Percentiles rank a stretch among this genome's conserved stretches.
These are phyloP conservation scores for Toxotes lorentzi DNA, from an alignment of 2,797 vertebrate species.

Conservation along the genomic window DNA sequence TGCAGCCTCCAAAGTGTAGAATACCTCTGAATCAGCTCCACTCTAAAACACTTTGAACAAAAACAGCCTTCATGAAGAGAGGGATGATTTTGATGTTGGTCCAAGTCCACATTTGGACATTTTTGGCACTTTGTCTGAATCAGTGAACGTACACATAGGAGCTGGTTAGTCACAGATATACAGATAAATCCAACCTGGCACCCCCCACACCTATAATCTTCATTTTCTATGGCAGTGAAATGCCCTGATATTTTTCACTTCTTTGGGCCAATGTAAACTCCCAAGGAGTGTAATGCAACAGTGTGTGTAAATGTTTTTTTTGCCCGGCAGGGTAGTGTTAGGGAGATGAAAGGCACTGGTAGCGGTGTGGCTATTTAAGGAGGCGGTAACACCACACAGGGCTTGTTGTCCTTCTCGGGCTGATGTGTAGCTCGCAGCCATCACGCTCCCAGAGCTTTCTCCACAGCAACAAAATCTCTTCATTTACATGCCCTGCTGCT, in stretches of 20 bases:
- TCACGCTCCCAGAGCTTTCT: slow-evolving; percentile 27
- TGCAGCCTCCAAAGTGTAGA: too few relatives aligned
- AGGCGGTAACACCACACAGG: slow-evolving; percentile 9
- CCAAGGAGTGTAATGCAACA: neutral
- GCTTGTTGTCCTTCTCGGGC: slow-evolving; percentile 19
- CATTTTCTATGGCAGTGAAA: neutral
- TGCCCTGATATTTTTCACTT: neutral
- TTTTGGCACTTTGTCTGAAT: too few relatives aligned
- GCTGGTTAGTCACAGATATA: too few relatives aligned
- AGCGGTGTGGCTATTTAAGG: slow-evolving; percentile 40
- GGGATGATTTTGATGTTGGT: too few relatives aligned
- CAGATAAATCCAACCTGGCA: neutral
- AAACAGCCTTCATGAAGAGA: too few relatives aligned
- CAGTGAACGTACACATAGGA: too few relatives aligned
- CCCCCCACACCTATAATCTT: too few relatives aligned
- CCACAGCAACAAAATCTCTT: slow-evolving; percentile 24
- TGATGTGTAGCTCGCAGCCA: slow-evolving; percentile 26
- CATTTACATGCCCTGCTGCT: slow-evolving; percentile 22
- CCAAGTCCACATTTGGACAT: too few relatives aligned
- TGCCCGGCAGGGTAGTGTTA: slow-evolving; percentile 7
- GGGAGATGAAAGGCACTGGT: slow-evolving; percentile 42
- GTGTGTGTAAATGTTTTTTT: slow-evolving; percentile 10
- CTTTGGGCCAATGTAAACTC: neutral
- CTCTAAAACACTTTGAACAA: too few relatives aligned
- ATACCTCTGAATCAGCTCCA: too few relatives aligned